phyloP scores from a whole-genome alignment of 2,113 vertebrate species.

The Oplegnathus fasciatus region DNA sequence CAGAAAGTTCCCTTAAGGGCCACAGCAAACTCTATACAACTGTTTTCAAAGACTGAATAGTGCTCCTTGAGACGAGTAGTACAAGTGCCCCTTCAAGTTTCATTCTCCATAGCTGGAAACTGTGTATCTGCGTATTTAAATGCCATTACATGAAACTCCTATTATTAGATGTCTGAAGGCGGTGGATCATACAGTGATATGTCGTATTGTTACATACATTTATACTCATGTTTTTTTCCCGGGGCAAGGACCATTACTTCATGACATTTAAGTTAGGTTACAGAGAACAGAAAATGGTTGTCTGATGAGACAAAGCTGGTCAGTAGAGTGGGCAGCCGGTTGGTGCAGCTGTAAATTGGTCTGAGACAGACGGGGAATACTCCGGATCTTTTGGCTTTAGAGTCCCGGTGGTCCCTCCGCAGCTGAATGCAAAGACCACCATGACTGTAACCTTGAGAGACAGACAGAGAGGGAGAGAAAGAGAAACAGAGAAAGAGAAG shows the following conservation, averaged over 20 bases:
- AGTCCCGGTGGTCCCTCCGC: conserved; percentile 30
- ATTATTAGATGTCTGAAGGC: background rate
- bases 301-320: background rate
- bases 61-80: background rate
- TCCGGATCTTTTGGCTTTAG: background rate
- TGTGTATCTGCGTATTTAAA: background rate
- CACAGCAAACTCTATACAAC: background rate
- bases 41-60: background rate
- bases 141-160: background rate
- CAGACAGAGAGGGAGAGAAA: conserved; percentile 14
- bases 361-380: conserved; percentile 10
- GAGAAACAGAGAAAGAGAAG: conserved; percentile 6
- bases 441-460: conserved; percentile 50
- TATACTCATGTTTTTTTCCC: background rate
- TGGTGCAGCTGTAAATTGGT: conserved; percentile 41
- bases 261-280: background rate
- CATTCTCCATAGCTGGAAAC: background rate
- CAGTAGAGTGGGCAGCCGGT: background rate
- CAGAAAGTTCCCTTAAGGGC: background rate
- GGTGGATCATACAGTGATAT: background rate
- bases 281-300: background rate
- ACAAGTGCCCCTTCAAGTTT: background rate
- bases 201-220: background rate
- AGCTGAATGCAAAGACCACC: conserved; percentile 51
- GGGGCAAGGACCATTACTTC: background rate